Percentiles rank a stretch among this genome's conserved stretches.
Conservation (phyloP, 2,888 invertebrate species). For the Xestobium rufovillosum region DNA sequence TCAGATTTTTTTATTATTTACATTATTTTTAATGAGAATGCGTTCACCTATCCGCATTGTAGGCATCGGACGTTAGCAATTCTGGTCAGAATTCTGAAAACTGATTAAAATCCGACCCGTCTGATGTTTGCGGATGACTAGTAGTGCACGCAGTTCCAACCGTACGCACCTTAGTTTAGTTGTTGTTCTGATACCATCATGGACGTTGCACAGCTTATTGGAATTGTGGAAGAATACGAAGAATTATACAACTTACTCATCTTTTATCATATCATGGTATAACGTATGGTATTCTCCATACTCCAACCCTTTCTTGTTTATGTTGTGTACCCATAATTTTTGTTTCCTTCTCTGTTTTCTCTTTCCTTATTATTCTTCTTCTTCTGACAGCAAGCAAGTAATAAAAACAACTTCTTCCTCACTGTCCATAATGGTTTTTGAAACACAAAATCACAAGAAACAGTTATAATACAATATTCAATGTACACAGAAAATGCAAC, state of each 20-base stretch:
- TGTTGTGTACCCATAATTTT: no score
- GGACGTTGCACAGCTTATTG: neutral
- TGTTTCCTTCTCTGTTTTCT: no score
- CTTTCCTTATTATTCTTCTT: no score
- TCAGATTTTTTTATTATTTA: neutral
- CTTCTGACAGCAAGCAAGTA: no score
- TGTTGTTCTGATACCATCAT: neutral
- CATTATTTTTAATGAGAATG: slow-evolving; percentile 1
- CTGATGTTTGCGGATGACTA: neutral
- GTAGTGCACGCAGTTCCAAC: neutral
- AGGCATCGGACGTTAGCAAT: slow-evolving; percentile 1
- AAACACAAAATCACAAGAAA: no score
- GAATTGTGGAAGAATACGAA: slow-evolving; percentile 1
- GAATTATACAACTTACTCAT: slow-evolving; percentile 2
- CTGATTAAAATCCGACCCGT: slow-evolving; percentile 3
- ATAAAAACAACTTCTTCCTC: no score
- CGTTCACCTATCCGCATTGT: neutral
- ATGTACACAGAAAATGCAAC: no score
- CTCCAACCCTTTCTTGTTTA: no score
- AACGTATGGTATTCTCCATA: no score
- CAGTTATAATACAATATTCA: no score
- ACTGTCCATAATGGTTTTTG: no score
- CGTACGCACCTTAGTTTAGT: neutral
- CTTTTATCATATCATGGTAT: no score
- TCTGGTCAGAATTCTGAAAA: neutral